Evolutionary conservation across 2,113 vertebrate genomes (phyloP), one percentile per base, ranked within the genome.

Genomic region (Amazona guildingii): DNA sequence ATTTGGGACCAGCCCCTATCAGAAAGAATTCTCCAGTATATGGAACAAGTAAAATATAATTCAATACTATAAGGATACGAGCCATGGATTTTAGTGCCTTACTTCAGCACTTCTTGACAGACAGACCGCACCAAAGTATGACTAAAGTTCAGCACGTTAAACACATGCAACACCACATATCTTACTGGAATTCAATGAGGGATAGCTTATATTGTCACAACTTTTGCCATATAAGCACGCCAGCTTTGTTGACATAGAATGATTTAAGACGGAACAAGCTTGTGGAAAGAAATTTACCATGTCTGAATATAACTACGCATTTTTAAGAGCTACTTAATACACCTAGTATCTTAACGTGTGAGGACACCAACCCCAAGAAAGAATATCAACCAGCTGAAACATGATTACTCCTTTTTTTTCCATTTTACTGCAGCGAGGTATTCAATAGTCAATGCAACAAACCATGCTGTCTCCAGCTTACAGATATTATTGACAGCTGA

Each of bases 401-500:
- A 25, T 2, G 1, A 51, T 1, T 46, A 13, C 13, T 62, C 37
- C 48, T 83, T 35, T 43, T 74, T 62, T 74, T n/a, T 48, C 41
- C 41, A 35, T 48, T 61, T 68, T 20, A 28, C 49, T 69, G 57
- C 14, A 73, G 9, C 1, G 0, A 59, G 21, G 29, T 20, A 57
- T 9, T 76, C 19, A 66, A 57, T 39, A 57, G 11, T 55, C 33
- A 72, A 8, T 54, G 23, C 51, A 68, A 31, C 14, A 84, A 83
- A 6, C 13, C n/a, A 46, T 7, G 11, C 46, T 55, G 20, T 59
- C 33, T 88, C 62, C 81, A 77, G 79, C 20, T 73, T 57, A 63
- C 31, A 39, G 76, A 46, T 39, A 77, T 91, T 75, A 82, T 29
- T 79, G 83, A 83, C 48, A 90, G 75, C 28, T 83, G 54, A 92